Evolutionary conservation across 1,140 invertebrate species (phyloP), one percentile per base, ranked within the genome.

Genomic region (Oedothorax gibbosus): DNA sequence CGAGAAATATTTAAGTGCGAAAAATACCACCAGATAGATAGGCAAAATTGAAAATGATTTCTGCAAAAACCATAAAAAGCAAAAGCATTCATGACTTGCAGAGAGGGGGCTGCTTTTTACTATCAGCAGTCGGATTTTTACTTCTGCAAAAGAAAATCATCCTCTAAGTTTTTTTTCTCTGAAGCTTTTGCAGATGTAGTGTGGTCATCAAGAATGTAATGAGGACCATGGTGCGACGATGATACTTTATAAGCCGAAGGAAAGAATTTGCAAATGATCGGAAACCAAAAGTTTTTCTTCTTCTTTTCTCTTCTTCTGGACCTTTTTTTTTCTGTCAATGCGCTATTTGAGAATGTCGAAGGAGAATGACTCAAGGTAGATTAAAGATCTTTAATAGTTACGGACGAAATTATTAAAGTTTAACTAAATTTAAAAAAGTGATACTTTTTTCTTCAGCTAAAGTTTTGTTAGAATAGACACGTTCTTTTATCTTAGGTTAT

Each of bases 31-130:
- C 60, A 56, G 64, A 62, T 14, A n/a, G 57, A 66, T 79, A 35
- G 35, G 54, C 77, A 50, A 79, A 79, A 79, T 79, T 79, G 77
- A 65, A 79, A 79, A 79, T 79, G 50, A 79, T 79, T 79, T 79
- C 64, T 2, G 77, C 49, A 50, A 53, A 35, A 79, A 65, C 77
- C 56, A 79, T 79, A 79, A 79, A 35, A 79, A 79, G 77, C 62
- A 68, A 49, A 68, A 77, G 54, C 75, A 62, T 49, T 64, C 75
- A 56, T 64, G 60, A 62, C 75, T 77, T 77, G 65, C 49, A 18
- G 18, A 65, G 57, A 50, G 77, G 8, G 12, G 3, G 12, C 53
- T 73, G 53, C 54, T 71, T 77, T 77, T 49, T 79, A 79, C 76
- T 68, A 79, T 79, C 77, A 51, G 51, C 68, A 66, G 62, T 66